Base-by-base conservation (phyloP, 2,888 invertebrate species). In the Drosophila eohydei region DNA sequence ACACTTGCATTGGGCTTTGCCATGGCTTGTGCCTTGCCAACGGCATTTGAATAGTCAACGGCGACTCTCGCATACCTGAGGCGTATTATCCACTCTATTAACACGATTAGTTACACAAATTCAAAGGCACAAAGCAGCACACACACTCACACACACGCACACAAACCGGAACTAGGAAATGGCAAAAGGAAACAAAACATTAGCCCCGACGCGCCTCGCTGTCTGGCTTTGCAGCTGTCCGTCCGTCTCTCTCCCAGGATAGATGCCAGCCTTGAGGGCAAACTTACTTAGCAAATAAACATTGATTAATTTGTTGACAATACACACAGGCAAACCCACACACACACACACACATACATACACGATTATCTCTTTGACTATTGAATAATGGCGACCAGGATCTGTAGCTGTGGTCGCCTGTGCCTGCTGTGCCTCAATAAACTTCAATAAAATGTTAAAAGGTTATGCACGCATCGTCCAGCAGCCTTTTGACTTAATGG, bases 221-320 rank as follows among this genome's bases (percentile, higher is more conserved):
- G 48, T 54, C 50, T 60, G 62, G 50, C 46, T 66, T 59, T 48
- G 50, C 61, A 50, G 57, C 61, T 52, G 57, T 30, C 50, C 48
- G 65, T 43, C 32, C 58, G 59, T 16, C 64, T 64, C 68, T 40
- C 60, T 68, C 61, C 41, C 54, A 32, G 83, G 56, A 77, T 80
- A 67, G 71, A 74, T 73, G 72, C 59, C 69, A 68, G 83, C 73
- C 85, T 79, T 79, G 56, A 80, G 81, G 87, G 83, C 81, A 78
- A 86, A 90, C 89, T 84, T 90, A 89, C 85, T 90, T 90, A 89
- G 87, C 83, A 91, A 91, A 91, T 90, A 90, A 90, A 90, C 90
- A 91, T 88, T 90, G 90, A 91, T 91, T 91, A 91, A 91, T 91
- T 90, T 91, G 90, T 91, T 91, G 90, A 90, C 90, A 91, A 88